These are phyloP conservation scores for Eleginops maclovinus DNA, from an alignment of 2,113 vertebrate species.

Conservation along the genomic window DNA sequence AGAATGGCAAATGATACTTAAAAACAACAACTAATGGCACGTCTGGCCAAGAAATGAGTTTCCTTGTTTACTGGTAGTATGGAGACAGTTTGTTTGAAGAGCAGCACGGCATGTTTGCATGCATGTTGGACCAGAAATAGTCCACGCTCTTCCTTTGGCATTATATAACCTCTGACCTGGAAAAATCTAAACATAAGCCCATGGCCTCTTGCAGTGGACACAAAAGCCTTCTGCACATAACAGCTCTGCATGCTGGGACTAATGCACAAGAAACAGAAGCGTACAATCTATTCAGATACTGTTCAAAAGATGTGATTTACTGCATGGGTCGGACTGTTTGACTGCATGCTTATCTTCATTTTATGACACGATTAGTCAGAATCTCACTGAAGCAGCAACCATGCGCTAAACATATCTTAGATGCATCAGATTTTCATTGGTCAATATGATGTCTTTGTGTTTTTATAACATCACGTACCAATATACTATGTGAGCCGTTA, in stretches of 20 bases:
- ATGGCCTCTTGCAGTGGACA: neutral
- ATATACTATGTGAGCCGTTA: neutral
- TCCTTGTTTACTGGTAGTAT: neutral
- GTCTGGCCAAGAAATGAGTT: neutral
- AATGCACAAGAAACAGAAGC: neutral
- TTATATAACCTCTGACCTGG: conserved; percentile 54
- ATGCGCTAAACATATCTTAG: neutral
- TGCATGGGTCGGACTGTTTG: neutral
- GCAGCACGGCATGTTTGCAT: conserved; percentile 1
- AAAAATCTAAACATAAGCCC: conserved; percentile 58
- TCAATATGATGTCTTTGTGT: neutral
- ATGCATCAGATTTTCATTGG: neutral
- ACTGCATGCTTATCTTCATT: neutral
- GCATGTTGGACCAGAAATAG: conserved; percentile 59
- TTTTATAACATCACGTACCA: neutral
- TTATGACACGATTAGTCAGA: neutral
- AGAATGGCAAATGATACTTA: neutral
- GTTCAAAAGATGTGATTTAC: neutral
- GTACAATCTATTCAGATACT: neutral
- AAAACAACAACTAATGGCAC: neutral
- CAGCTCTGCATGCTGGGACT: neutral
- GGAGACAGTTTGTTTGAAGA: neutral
- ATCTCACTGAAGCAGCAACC: neutral
- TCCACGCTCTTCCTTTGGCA: conserved; percentile 22
- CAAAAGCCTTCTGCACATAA: neutral